Evolutionary conservation across 1,140 invertebrate species (phyloP), one percentile per base, ranked within the genome.

Genomic region (Caenorhabditis briggsae): DNA sequence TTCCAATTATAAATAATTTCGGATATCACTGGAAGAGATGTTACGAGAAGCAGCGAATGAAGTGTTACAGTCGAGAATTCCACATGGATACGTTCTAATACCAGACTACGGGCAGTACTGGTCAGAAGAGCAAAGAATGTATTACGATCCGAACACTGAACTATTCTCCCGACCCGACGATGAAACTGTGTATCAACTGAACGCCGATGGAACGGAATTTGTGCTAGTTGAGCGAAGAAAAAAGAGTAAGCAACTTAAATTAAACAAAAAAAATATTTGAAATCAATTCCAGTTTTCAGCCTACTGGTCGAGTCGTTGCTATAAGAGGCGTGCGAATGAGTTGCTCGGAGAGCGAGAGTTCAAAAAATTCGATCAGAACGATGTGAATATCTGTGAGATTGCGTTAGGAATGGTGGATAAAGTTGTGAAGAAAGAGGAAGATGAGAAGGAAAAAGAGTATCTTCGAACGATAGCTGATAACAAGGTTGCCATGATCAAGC

Each of bases 21-120:
- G 82, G 85, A 61, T 16, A 9, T 78, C 64, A 7, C 41, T 86
- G 6, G 85, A 70, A n/a, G 85, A 82, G 53, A 86, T 86, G 85
- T 20, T 86, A 56, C 64, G 64, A 12, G 53, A 82, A 20, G 85
- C 78, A 11, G 85, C 85, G 16, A 58, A 82, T n/a, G 85, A 86
- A 55, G 85, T 83, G 50, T 16, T 82, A 5, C 85, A 86, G 11
- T 86, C 85, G 41, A 41, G 56, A 41, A 70, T 86, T 61, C 88
- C 85, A 3, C 86, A 46, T n/a, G 88, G 88, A 55, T 88, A 83
- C 87, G 88, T 65, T 12, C 88, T 65, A 20, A 58, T 64, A n/a
- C 55, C 33, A 33, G 70, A 83, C 11, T 88, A 85, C 18, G 41
- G 82, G 5, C 55, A 86, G 61, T 88, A 88, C 41, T 88, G 83